Percentiles rank a stretch among this genome's conserved stretches.
Conservation (phyloP, 2,797 vertebrate genomes). For the Pangasius mekongensis region DNA sequence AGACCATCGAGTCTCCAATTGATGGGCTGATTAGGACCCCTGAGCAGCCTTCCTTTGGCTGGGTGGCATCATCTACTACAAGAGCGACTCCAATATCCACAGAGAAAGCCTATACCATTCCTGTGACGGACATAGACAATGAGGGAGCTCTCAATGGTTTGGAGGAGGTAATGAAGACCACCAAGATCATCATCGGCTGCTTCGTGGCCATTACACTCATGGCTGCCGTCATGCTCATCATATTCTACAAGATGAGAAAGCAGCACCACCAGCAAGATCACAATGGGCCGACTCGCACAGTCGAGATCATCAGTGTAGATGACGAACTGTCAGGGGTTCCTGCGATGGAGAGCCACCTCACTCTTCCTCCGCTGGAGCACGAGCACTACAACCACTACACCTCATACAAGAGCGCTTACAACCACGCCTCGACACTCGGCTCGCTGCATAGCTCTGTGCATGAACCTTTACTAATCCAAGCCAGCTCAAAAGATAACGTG, state of each 20-base stretch:
- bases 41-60: conserved; percentile 83
- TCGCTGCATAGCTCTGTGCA: conserved; percentile 99
- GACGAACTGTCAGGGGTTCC: conserved; percentile 95
- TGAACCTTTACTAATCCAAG: conserved; percentile 99
- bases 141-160: conserved; percentile 87
- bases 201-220: conserved; percentile 99
- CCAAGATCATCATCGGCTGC: conserved; percentile 99
- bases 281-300: conserved; percentile 92
- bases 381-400: conserved; percentile 98
- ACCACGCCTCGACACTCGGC: conserved; percentile 95
- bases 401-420: conserved; percentile 97
- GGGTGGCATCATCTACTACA: conserved; percentile 89
- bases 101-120: conserved; percentile 92
- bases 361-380: conserved; percentile 94
- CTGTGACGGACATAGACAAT: conserved; percentile 84
- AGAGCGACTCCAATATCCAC: conserved; percentile 90
- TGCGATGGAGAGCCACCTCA: conserved; percentile 94
- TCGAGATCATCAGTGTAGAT: conserved; percentile 98
- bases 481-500: conserved; percentile 99
- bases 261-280: conserved; percentile 98
- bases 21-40: conserved; percentile 88
- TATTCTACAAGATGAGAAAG: conserved; percentile 99
- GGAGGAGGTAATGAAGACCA: conserved; percentile 99
- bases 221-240: conserved; percentile 98
- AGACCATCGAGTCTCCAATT: conserved; percentile 91